Percentiles rank a stretch among this genome's conserved stretches.
Conservation (phyloP, 2,797 vertebrate genomes). For the Gambelia wislizenii region DNA sequence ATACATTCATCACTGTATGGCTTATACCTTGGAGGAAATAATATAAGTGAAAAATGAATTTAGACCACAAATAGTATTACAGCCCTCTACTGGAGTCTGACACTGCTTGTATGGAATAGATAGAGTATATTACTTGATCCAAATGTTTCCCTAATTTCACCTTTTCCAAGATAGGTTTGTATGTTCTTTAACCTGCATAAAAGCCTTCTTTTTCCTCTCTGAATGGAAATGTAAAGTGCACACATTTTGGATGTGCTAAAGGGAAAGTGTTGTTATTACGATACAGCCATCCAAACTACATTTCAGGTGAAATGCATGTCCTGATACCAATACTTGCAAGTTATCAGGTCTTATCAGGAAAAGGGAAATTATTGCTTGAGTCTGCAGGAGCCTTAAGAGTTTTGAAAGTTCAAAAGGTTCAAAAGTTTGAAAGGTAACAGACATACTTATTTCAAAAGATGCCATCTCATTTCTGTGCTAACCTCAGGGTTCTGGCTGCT, state of each 20-base stretch:
- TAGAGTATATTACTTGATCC: neutral
- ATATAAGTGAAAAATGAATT: neutral
- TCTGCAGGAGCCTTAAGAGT: neutral
- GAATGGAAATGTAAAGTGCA: neutral
- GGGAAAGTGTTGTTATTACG: neutral
- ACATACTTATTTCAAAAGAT: neutral
- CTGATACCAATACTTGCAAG: neutral
- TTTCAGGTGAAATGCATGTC: neutral
- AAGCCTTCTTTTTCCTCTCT: neutral
- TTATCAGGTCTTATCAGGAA: neutral
- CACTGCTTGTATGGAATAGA: neutral
- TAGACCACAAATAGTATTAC: neutral
- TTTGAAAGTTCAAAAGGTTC: neutral
- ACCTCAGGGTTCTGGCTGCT: neutral
- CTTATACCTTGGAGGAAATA: neutral
- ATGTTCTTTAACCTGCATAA: neutral
- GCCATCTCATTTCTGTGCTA: neutral
- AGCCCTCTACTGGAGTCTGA: neutral
- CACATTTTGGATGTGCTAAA: neutral
- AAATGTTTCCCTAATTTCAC: neutral
- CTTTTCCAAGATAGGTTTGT: neutral
- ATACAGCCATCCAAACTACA: neutral
- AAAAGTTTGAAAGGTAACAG: too few species aligned
- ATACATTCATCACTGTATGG: too few species aligned
- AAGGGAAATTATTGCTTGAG: neutral